Conservation (phyloP, 1,140 invertebrate genomes). For the Lucilia cuprina region DNA sequence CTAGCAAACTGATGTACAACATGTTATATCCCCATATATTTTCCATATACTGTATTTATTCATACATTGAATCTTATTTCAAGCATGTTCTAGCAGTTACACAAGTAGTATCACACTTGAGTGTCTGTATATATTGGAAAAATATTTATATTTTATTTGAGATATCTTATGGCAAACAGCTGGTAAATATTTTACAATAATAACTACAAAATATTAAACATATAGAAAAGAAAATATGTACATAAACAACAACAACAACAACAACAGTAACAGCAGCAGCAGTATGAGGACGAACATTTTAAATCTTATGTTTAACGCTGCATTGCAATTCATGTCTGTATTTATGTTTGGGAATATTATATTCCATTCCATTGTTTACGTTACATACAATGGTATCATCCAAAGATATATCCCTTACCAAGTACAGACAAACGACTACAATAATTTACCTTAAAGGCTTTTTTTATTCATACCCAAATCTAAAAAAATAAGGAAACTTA, state of each 20-base stretch:
- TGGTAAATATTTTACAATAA: background rate
- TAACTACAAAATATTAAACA: background rate
- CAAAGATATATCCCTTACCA: background rate
- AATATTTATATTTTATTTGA: constrained; percentile 6
- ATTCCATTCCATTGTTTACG: background rate
- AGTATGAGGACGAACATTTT: background rate
- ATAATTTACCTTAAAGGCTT: background rate
- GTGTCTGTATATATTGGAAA: constrained; percentile 8
- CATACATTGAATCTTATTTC: no score
- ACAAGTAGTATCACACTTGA: background rate
- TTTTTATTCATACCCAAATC: background rate
- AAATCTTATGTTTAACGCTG: constrained; percentile 3
- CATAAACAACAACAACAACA: background rate
- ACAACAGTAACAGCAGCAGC: background rate
- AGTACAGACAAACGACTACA: background rate
- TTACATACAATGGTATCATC: no score
- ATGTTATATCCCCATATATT: no score
- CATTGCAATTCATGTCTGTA: background rate
- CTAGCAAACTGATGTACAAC: no score
- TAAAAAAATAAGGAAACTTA: background rate
- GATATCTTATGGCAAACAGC: constrained; percentile 10
- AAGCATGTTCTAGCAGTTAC: no score
- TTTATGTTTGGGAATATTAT: background rate
- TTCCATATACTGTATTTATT: no score
- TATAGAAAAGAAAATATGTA: background rate